phyloP scores from a whole-genome alignment of 2,797 vertebrate genomes.

The Mus caroli region DNA sequence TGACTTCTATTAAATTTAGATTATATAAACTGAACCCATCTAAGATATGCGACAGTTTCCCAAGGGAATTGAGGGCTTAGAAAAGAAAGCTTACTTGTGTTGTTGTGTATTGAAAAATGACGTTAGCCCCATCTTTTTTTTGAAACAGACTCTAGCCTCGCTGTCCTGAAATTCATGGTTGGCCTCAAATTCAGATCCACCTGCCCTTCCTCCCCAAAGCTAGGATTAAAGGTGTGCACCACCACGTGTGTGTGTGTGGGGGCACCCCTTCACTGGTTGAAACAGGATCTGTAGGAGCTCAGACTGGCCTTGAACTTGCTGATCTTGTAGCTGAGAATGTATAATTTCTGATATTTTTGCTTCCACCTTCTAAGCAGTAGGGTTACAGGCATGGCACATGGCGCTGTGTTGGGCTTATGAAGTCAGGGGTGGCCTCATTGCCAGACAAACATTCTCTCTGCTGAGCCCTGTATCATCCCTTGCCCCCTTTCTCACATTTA shows the following conservation, averaged over 20 bases:
- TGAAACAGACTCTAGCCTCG: background rate
- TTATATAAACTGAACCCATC: background rate
- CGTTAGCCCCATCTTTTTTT: background rate
- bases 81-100: background rate
- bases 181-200: background rate
- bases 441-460: background rate
- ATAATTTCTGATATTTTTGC: background rate
- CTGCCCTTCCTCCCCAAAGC: too few relatives aligned
- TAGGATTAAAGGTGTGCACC: background rate
- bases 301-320: background rate
- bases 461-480: background rate
- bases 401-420: too few relatives aligned
- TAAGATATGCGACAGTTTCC: background rate
- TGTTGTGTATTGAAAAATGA: background rate
- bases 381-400: background rate
- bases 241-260: rapidly evolving
- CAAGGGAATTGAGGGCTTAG: conserved; percentile 18
- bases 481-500: background rate
- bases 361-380: background rate
- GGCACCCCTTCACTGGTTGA: background rate
- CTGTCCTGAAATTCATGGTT: background rate
- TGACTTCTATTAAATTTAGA: background rate
- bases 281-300: background rate
- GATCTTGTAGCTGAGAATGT: background rate
- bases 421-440: too few relatives aligned